These are phyloP conservation scores for Watsonalla binaria DNA, from an alignment of 2,888 invertebrate genomes.

Conservation along the genomic window DNA sequence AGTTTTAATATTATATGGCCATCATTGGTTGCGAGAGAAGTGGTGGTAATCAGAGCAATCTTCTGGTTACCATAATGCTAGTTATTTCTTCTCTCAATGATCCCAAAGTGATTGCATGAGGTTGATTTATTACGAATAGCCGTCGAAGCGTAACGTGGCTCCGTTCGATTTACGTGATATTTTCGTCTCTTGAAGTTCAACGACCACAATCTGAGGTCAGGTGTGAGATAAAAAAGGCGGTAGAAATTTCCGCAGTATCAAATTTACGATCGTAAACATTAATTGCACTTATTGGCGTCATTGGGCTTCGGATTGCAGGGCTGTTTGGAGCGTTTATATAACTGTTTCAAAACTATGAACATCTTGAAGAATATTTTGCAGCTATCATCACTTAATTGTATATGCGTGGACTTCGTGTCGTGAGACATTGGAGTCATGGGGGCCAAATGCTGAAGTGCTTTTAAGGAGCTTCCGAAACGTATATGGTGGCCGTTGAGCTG, in stretches of 20 bases:
- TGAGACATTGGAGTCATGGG: too few relatives aligned
- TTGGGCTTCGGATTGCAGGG: conserved; percentile 17
- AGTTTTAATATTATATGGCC: conserved; percentile 9
- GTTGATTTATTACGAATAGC: conserved; percentile 12
- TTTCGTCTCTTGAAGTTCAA: conserved; percentile 54
- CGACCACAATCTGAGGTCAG: conserved; percentile 57
- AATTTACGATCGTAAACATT: conserved; percentile 63
- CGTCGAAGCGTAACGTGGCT: conserved; percentile 46
- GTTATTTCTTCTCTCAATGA: conserved; percentile 23
- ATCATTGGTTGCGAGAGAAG: conserved; percentile 13
- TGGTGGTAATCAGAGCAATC: conserved; percentile 29
- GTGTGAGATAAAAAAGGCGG: conserved; percentile 46
- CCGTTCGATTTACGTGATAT: conserved; percentile 54
- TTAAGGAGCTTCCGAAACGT: too few relatives aligned
- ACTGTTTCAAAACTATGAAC: too few relatives aligned
- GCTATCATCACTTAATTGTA: too few relatives aligned
- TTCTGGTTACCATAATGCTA: conserved; percentile 34
- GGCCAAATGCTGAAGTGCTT: too few relatives aligned
- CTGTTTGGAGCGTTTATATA: conserved; percentile 5
- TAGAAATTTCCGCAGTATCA: conserved; percentile 54
- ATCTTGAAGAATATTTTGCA: too few relatives aligned
- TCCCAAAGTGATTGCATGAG: conserved; percentile 29
- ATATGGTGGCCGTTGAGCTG: too few relatives aligned
- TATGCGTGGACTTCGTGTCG: too few relatives aligned
- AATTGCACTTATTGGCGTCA: conserved; percentile 51